A percentile compares a stretch with the other conserved stretches of the same genome.
Conservation (phyloP, 2,113 vertebrate genomes). For the Campylomormyrus numenius region DNA sequence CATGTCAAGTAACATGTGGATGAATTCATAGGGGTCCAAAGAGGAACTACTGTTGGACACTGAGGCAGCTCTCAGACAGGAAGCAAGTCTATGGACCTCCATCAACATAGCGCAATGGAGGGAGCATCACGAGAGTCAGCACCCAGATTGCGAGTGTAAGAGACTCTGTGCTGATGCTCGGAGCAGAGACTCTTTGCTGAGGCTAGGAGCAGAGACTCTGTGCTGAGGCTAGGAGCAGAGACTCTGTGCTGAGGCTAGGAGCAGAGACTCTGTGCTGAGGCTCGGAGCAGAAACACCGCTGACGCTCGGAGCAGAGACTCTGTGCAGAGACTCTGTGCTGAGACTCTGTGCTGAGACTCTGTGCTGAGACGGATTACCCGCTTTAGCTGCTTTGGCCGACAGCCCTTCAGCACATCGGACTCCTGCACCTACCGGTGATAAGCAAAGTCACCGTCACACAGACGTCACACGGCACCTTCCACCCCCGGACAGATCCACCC, state of each 20-base stretch:
- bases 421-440: neutral
- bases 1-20: neutral
- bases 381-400: conserved; percentile 9
- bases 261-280: neutral
- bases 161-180: neutral
- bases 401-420: neutral
- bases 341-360: neutral
- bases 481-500: neutral
- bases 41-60: neutral
- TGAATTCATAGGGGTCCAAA: neutral
- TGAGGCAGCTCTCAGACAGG: neutral
- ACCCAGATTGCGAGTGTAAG: neutral
- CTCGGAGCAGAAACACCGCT: neutral
- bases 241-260: neutral
- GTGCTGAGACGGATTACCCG: neutral
- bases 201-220: neutral
- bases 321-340: neutral
- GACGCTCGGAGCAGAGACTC: too few relatives aligned
- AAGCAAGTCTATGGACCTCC: neutral
- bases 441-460: neutral
- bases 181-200: neutral
- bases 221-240: neutral
- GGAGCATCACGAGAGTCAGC: neutral
- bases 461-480: neutral
- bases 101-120: neutral